Evolutionary conservation across 2,797 vertebrate species (phyloP).

Genomic region (Tadarida brasiliensis): DNA sequence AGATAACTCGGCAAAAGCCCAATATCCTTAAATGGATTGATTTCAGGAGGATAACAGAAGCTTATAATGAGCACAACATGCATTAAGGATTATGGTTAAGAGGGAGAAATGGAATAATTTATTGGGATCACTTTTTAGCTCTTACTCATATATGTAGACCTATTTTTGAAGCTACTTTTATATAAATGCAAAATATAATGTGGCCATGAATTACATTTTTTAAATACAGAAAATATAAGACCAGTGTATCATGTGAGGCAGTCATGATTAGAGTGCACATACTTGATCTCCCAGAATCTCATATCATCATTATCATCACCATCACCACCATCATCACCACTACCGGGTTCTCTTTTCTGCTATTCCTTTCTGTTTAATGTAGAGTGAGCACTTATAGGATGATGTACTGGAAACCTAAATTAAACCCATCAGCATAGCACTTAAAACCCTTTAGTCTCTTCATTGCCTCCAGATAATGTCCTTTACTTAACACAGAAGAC

Average conservation of each 20-base stretch:
- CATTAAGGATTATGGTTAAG: neutral
- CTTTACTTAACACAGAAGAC: neutral
- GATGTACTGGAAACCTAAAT: neutral
- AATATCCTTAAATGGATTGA: conserved; percentile 44
- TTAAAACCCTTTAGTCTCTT: neutral
- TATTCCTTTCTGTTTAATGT: neutral
- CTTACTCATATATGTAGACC: neutral
- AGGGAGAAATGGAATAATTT: neutral
- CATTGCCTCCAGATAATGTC: neutral
- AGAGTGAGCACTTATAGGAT: neutral
- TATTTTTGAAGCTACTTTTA: conserved; percentile 26
- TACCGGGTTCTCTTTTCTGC: neutral
- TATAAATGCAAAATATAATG: neutral
- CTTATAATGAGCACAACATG: neutral
- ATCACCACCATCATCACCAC: neutral
- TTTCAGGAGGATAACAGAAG: conserved; percentile 34
- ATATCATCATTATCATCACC: neutral
- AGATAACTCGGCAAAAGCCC: conserved; percentile 38
- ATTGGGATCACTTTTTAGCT: neutral
- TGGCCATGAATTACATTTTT: neutral
- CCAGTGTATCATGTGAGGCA: neutral
- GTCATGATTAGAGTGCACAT: neutral
- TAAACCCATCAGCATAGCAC: neutral
- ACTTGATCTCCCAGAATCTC: neutral
- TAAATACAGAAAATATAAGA: neutral